Conservation (phyloP, 1,140 invertebrate species). For the Cotesia typhae region DNA sequence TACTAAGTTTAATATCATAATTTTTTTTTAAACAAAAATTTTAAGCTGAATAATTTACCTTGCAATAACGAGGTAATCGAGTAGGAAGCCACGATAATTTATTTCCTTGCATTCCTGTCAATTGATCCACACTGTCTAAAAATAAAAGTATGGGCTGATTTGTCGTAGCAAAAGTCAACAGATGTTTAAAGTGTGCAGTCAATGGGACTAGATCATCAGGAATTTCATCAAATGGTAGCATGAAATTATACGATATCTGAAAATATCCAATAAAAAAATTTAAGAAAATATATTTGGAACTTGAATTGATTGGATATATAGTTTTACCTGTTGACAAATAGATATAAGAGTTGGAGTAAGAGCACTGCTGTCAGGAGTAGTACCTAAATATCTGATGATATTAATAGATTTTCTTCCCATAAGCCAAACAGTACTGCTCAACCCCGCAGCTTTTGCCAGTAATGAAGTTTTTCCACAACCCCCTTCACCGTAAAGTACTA, state of each 20-base stretch:
- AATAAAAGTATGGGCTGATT: slow-evolving; percentile 88
- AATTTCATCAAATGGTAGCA: slow-evolving; percentile 90
- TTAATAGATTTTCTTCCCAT: slow-evolving; percentile 80
- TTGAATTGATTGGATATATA: neutral
- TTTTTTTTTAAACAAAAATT: neutral
- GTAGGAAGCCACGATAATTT: slow-evolving; percentile 97
- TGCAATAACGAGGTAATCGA: slow-evolving; percentile 86
- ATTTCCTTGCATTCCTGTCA: slow-evolving; percentile 94
- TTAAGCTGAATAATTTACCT: slow-evolving; percentile 70
- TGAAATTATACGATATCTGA: slow-evolving; percentile 95
- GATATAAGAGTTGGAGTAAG: slow-evolving; percentile 93
- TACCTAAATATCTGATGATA: slow-evolving; percentile 93
- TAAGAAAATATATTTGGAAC: neutral
- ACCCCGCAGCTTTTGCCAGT: slow-evolving; percentile 89
- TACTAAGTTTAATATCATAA: neutral
- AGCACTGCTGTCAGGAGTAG: slow-evolving; percentile 95
- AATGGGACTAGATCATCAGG: slow-evolving; percentile 95
- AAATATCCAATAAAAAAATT: slow-evolving; percentile 42
- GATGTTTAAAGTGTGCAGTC: slow-evolving; percentile 94
- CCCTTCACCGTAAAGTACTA: slow-evolving; percentile 94
- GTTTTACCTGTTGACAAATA: slow-evolving; percentile 88
- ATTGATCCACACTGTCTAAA: slow-evolving; percentile 92
- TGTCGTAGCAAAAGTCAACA: slow-evolving; percentile 81
- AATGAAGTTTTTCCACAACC: slow-evolving; percentile 98
- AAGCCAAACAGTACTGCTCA: slow-evolving; percentile 78